A percentile compares a stretch with the other conserved stretches of the same genome.
Conservation (phyloP, 1,140 invertebrate species). For the Leptinotarsa texana region DNA sequence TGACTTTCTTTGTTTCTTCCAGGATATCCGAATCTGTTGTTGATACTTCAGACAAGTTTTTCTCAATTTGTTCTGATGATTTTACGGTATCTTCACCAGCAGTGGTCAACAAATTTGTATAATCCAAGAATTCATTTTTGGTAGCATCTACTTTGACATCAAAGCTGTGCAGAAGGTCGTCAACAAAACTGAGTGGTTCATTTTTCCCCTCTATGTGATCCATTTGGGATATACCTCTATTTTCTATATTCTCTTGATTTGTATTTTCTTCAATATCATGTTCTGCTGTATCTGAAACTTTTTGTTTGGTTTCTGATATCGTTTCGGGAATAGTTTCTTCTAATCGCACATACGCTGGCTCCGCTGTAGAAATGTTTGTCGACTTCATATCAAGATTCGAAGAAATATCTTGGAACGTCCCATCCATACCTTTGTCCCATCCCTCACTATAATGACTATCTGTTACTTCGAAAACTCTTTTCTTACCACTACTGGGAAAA, state of each 20-base stretch:
- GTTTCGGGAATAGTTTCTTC: neutral
- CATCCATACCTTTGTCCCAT: neutral
- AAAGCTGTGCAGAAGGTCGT: conserved; percentile 35
- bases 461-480: neutral
- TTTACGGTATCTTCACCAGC: neutral
- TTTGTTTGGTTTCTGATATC: conserved; percentile 10
- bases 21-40: neutral
- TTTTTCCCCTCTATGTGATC: neutral
- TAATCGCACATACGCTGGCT: neutral
- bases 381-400: no score
- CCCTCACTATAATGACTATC: neutral
- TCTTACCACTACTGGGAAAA: neutral
- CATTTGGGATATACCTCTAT: neutral
- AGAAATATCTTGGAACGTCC: neutral
- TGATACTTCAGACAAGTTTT: neutral
- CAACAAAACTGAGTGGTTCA: conserved; percentile 27
- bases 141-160: conserved; percentile 36
- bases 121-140: conserved; percentile 24
- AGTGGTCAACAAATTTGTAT: neutral
- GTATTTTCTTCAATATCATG: neutral
- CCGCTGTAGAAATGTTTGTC: no score
- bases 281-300: neutral
- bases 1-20: conserved; percentile 1
- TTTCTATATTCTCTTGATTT: neutral
- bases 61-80: neutral